Evolutionary conservation across 2,888 invertebrate genomes (phyloP), one percentile per base, ranked within the genome.

Genomic region (Maniola hyperantus): DNA sequence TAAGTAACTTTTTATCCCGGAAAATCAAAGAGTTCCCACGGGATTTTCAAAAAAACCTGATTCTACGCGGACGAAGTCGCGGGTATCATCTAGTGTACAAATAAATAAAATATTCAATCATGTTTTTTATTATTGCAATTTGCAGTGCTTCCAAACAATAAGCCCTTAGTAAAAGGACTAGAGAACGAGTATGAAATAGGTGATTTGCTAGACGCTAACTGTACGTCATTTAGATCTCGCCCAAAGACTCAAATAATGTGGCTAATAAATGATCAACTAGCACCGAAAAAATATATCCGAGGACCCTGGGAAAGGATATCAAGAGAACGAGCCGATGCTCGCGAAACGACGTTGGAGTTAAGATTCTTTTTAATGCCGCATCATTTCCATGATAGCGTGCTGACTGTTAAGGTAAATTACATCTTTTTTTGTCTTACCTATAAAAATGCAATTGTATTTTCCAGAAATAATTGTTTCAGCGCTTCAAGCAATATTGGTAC

Each of bases 181-280:
- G 93, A 95, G 79, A 94, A 95, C 13, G 93, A 95, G 67, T 97
- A 97, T 88, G 95, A 94, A 81, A 93, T 95, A 62, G 96, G 96
- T 20, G 97, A 97, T 78, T 89, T 93, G 58, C 95, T 97, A 39
- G 92, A 94, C 72, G 94, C 96, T 72, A 97, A 97, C 89, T 97
- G 97, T 88, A 96, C 96, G 7, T 96, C 97, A 26, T 93, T 95
- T 13, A 94, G 95, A 65, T 97, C 97, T 42, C 95, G 96, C 73
- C 97, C 97, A 2, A 95, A 95, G 20, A 96, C 96, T 61, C 94
- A 95, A 78, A 93, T 97, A 69, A 95, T 94, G 77, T 97, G 97
- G 97, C 95, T 96, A 87, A 94, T 97, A 83, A 97, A 97, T 84
- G 96, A 95, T 53, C 93, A 94, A 77, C 95, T 94, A 74, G 94